Evolutionary conservation across 2,888 invertebrate species (phyloP).

Genomic region (Pterostichus niger): DNA sequence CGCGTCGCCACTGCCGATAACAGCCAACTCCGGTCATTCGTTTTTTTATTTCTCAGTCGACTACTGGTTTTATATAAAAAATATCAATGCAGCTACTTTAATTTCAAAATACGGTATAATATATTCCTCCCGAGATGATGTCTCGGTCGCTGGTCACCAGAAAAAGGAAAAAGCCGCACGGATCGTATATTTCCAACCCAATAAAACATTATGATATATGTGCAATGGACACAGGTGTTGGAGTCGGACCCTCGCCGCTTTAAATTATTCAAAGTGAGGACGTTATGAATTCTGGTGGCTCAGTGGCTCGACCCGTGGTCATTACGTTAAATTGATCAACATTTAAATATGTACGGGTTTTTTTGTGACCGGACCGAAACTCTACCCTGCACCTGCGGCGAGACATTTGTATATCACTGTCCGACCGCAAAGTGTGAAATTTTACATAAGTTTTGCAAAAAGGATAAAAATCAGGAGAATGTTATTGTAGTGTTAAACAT

Average conservation of each 20-base stretch:
- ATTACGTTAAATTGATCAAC: constrained; percentile 66
- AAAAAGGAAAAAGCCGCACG: constrained; percentile 54
- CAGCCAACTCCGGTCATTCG: constrained; percentile 69
- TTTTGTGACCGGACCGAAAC: constrained; percentile 20
- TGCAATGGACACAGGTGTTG: constrained; percentile 74
- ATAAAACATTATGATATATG: constrained; percentile 75
- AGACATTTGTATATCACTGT: constrained; percentile 18
- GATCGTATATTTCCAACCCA: constrained; percentile 73
- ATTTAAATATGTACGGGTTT: constrained; percentile 57
- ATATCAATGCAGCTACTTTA: constrained; percentile 75
- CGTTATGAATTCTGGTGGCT: constrained; percentile 47
- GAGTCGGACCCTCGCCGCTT: constrained; percentile 7
- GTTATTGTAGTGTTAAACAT: constrained; percentile 44
- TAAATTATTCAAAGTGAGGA: constrained; percentile 53
- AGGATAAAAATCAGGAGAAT: constrained; percentile 32
- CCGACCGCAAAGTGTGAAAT: constrained; percentile 10
- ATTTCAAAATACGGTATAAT: constrained; percentile 76
- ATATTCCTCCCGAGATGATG: constrained; percentile 68
- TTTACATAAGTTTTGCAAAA: constrained; percentile 31
- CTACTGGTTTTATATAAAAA: constrained; percentile 77
- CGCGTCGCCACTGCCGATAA: constrained; percentile 70
- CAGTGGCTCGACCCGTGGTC: constrained; percentile 10
- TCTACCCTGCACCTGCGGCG: constrained; percentile 34
- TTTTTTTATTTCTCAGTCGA: constrained; percentile 74
- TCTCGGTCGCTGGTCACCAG: constrained; percentile 7